These are phyloP conservation scores for Sylvilagus bachmani DNA, from an alignment of 2,113 vertebrate species.

Conservation along the genomic window DNA sequence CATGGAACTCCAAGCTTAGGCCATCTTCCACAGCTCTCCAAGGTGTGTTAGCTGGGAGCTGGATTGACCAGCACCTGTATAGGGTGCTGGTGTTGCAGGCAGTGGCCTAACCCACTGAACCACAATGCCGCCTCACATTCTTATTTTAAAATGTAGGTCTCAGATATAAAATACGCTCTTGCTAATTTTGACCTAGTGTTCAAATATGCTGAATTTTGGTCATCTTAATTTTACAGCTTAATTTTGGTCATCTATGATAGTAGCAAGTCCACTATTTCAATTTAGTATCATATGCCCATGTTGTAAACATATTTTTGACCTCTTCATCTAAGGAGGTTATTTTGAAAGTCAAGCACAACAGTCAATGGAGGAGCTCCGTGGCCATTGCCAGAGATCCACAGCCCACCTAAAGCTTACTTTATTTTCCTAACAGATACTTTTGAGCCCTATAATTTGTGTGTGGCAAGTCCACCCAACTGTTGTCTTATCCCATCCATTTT, in stretches of 20 bases:
- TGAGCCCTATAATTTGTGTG: background rate
- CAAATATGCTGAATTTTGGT: background rate
- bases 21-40: too few species aligned
- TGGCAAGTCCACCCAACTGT: background rate
- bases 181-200: conserved; percentile 43
- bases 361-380: background rate
- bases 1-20: too few species aligned
- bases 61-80: too few species aligned
- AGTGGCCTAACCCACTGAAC: too few species aligned
- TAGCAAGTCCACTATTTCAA: background rate
- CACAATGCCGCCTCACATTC: too few species aligned
- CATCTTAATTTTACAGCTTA: background rate
- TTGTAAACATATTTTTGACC: conserved; percentile 45
- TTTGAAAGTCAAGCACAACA: background rate
- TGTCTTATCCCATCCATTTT: conserved; percentile 13
- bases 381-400: background rate
- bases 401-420: background rate
- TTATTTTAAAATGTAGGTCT: background rate
- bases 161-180: background rate
- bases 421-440: background rate
- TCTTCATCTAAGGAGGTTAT: conserved; percentile 20
- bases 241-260: conserved; percentile 32
- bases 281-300: conserved; percentile 8
- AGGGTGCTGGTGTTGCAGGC: too few species aligned
- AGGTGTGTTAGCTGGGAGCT: too few species aligned